These are phyloP conservation scores for Scelioninae gen. 2 DNA, from an alignment of 2,888 invertebrate species.

Conservation along the genomic window DNA sequence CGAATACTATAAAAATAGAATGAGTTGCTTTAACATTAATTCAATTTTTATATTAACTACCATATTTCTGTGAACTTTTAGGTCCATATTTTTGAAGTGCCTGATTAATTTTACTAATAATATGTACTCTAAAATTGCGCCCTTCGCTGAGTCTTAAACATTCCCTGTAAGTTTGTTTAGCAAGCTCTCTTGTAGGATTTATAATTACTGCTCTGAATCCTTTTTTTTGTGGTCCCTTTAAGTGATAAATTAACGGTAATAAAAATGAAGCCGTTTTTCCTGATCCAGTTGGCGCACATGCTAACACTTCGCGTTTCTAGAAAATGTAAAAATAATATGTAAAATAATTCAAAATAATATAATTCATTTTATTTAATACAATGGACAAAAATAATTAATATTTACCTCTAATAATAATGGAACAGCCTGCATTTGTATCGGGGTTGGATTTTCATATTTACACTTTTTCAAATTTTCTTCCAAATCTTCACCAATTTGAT, in stretches of 20 bases:
- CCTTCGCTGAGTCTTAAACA: conserved; percentile 85
- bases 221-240: conserved; percentile 82
- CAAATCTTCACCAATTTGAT: conserved; percentile 79
- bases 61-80: conserved; percentile 86
- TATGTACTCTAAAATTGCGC: conserved; percentile 83
- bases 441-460: conserved; percentile 87
- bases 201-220: conserved; percentile 92
- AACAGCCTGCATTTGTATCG: conserved; percentile 94
- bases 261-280: conserved; percentile 98
- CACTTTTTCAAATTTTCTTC: conserved; percentile 82
- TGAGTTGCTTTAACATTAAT: no score
- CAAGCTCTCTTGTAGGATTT: conserved; percentile 95
- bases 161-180: conserved; percentile 92
- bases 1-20: no score
- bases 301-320: conserved; percentile 88
- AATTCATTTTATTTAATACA: conserved; percentile 20
- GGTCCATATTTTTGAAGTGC: conserved; percentile 84
- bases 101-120: conserved; percentile 87
- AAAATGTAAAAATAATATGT: conserved; percentile 5
- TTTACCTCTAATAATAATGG: conserved; percentile 88
- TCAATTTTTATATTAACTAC: conserved; percentile 76
- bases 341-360: background rate
- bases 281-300: conserved; percentile 97
- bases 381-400: conserved; percentile 47
- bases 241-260: conserved; percentile 88